phyloP scores from a whole-genome alignment of 1,140 invertebrate species.

The Phortica variegata region DNA sequence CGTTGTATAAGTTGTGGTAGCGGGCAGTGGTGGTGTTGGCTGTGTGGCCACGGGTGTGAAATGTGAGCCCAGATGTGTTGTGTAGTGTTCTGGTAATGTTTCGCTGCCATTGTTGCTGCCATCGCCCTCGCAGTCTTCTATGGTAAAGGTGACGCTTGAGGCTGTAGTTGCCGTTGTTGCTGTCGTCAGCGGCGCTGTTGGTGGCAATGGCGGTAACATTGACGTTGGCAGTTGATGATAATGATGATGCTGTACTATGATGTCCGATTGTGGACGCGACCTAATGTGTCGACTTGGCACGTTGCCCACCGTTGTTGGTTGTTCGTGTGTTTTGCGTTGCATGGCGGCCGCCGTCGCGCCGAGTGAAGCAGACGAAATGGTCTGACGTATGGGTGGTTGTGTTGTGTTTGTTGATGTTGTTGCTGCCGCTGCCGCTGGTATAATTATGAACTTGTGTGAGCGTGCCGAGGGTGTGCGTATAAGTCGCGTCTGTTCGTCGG shows the following conservation, averaged over 20 bases:
- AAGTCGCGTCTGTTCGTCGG: slow-evolving; percentile 41
- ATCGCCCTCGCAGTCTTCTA: too few species aligned
- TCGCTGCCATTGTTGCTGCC: too few species aligned
- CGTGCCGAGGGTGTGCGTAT: slow-evolving; percentile 38
- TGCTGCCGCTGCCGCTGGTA: slow-evolving; percentile 36
- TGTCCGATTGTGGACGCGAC: too few species aligned
- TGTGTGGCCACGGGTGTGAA: slow-evolving; percentile 17
- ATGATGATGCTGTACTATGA: too few species aligned
- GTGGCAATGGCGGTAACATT: too few species aligned
- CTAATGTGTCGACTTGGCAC: too few species aligned
- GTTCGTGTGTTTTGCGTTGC: neutral
- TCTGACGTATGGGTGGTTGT: neutral
- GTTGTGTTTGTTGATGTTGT: slow-evolving; percentile 11
- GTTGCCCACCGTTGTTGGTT: neutral
- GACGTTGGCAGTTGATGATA: too few species aligned
- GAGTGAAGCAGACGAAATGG: too few species aligned
- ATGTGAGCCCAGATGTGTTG: slow-evolving; percentile 3
- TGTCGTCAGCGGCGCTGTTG: too few species aligned
- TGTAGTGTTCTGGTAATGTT: neutral
- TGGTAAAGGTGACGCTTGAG: too few species aligned
- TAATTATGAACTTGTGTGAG: slow-evolving; percentile 49
- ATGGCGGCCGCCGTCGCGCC: too few species aligned
- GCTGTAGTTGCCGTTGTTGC: too few species aligned
- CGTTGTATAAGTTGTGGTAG: slow-evolving; percentile 38
- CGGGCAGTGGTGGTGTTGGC: slow-evolving; percentile 16